Percentiles rank a stretch among this genome's conserved stretches.
Conservation (phyloP, 2,888 invertebrate genomes). For the Dinocampus coccinellae region DNA sequence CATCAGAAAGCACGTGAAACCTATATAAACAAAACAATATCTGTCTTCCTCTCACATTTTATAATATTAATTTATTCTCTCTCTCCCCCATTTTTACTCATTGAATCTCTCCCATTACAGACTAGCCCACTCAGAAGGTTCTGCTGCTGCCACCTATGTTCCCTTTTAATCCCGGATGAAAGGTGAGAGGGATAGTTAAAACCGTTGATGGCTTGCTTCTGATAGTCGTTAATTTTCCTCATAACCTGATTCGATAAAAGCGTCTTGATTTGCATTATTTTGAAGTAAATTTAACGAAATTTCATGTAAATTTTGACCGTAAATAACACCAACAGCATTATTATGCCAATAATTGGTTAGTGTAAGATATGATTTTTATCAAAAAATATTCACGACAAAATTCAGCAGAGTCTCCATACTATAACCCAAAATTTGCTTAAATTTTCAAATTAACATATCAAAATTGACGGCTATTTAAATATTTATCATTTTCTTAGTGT, state of each 20-base stretch:
- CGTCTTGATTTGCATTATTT: constrained; percentile 54
- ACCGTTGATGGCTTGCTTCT: constrained; percentile 46
- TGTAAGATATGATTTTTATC: constrained; percentile 7
- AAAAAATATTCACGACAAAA: not conserved
- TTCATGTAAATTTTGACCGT: constrained; percentile 43
- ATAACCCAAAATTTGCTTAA: constrained; percentile 13
- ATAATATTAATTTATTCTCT: too few relatives aligned
- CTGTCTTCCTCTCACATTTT: too few relatives aligned
- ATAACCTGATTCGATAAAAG: constrained; percentile 50
- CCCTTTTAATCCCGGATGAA: too few relatives aligned
- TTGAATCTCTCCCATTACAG: too few relatives aligned
- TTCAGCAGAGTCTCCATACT: not conserved
- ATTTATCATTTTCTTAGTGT: not conserved
- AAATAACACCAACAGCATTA: constrained; percentile 41
- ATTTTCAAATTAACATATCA: constrained; percentile 31
- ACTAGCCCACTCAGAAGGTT: too few relatives aligned
- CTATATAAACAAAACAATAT: too few relatives aligned
- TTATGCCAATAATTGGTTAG: constrained; percentile 56
- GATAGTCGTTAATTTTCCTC: constrained; percentile 53
- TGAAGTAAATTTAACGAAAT: constrained; percentile 40
- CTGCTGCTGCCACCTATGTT: too few relatives aligned
- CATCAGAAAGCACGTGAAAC: too few relatives aligned
- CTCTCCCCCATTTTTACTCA: too few relatives aligned
- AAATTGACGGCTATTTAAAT: too few relatives aligned
- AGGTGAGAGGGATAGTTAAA: constrained; percentile 39